These are phyloP conservation scores for Ctenopoma kingsleyae DNA, from an alignment of 2,797 vertebrate species.

Conservation along the genomic window DNA sequence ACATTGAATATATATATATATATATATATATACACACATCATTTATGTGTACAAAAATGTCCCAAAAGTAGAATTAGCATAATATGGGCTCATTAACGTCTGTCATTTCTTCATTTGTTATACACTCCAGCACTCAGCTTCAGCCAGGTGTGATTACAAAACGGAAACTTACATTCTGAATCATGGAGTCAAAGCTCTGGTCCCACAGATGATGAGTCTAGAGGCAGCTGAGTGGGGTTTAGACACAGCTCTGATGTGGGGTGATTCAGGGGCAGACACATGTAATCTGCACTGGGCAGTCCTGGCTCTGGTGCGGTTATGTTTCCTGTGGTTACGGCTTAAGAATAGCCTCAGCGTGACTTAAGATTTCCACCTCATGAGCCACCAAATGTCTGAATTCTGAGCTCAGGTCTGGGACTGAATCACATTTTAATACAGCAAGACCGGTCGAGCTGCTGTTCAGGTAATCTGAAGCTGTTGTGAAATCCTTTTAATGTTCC, in stretches of 20 bases:
- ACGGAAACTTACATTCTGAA: conserved; percentile 47
- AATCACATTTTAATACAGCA: conserved; percentile 31
- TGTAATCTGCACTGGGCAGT: conserved; percentile 67
- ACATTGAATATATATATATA: no score
- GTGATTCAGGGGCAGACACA: conserved; percentile 57
- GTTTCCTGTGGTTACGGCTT: conserved; percentile 68
- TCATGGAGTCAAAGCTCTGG: conserved; percentile 24
- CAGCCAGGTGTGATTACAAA: conserved; percentile 51
- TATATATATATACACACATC: no score
- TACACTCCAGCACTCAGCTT: conserved; percentile 8
- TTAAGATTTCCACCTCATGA: conserved; percentile 57
- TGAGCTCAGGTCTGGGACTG: conserved; percentile 49
- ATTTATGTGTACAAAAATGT: no score
- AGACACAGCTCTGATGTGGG: conserved; percentile 67
- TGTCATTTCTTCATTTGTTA: conserved; percentile 11
- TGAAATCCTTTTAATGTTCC: conserved; percentile 10
- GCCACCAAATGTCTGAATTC: conserved; percentile 56
- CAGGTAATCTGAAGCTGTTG: conserved; percentile 27
- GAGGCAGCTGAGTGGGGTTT: conserved; percentile 47
- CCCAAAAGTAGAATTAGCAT: no score
- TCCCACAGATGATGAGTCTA: conserved; percentile 35
- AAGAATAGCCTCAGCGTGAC: conserved; percentile 69
- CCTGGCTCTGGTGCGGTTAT: conserved; percentile 41
- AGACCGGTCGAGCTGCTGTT: conserved; percentile 17
- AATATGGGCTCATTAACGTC: neutral